These are phyloP conservation scores for Saccostrea cuccullata DNA, from an alignment of 1,140 invertebrate species.

Conservation along the genomic window DNA sequence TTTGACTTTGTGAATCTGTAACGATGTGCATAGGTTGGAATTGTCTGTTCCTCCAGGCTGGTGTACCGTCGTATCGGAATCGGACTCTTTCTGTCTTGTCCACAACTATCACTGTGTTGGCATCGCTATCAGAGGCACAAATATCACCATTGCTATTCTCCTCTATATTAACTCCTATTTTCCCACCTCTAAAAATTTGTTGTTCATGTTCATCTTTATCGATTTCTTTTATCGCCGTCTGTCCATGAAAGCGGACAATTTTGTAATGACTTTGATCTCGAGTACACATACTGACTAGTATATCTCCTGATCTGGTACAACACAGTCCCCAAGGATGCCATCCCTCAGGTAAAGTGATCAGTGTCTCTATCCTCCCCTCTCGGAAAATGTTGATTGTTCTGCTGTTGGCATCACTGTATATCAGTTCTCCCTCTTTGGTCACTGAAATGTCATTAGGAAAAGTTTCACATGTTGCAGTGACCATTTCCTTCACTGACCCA, in stretches of 20 bases:
- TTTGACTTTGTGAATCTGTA: too few species aligned
- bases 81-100: too few species aligned
- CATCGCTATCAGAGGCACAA: slow-evolving; percentile 1
- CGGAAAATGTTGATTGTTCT: neutral
- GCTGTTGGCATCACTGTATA: neutral
- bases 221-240: neutral
- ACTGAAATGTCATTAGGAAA: neutral
- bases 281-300: neutral
- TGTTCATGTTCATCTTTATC: too few species aligned
- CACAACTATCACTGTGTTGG: too few species aligned
- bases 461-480: neutral
- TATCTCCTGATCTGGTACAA: neutral
- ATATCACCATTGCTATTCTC: neutral
- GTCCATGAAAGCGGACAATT: neutral
- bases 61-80: too few species aligned
- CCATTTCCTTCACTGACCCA: neutral
- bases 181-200: neutral
- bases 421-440: neutral
- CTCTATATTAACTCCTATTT: neutral
- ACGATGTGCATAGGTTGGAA: too few species aligned
- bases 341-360: neutral
- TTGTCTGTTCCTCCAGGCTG: too few species aligned
- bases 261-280: neutral
- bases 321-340: neutral
- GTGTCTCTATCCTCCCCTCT: neutral